phyloP scores from a whole-genome alignment of 2,888 invertebrate genomes.

The Dyspetes luteomarginatus region DNA sequence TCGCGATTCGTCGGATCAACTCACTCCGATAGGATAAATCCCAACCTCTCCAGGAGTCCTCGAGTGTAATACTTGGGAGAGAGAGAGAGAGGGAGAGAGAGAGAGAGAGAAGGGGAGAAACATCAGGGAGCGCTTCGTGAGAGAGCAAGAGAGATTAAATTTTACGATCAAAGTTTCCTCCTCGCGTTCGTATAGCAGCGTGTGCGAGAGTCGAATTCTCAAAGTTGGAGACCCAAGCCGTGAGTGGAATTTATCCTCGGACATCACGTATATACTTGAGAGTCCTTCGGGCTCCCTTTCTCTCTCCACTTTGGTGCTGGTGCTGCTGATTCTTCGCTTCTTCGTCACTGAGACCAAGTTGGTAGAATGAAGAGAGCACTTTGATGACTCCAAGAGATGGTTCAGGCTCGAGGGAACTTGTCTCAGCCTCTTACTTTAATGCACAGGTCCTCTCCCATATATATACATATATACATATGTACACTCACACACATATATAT shows the following conservation, averaged over 20 bases:
- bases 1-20: constrained; percentile 58
- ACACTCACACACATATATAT: too few species aligned
- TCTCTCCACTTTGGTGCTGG: not conserved
- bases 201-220: constrained; percentile 65
- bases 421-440: not conserved
- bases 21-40: constrained; percentile 53
- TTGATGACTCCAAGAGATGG: constrained; percentile 40
- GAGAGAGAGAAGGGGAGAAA: constrained; percentile 19
- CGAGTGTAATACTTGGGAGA: constrained; percentile 45
- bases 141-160: constrained; percentile 50
- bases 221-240: constrained; percentile 72
- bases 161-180: constrained; percentile 65
- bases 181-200: constrained; percentile 1
- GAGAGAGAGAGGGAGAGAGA: constrained; percentile 19
- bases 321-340: constrained; percentile 56
- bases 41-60: constrained; percentile 31
- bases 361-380: constrained; percentile 53
- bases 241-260: constrained; percentile 66
- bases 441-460: not conserved
- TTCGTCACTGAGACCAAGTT: constrained; percentile 49
- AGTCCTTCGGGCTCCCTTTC: constrained; percentile 4
- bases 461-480: too few species aligned
- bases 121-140: constrained; percentile 19
- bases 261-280: constrained; percentile 57
- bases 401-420: constrained; percentile 24